Base-by-base conservation (phyloP, 2,113 vertebrate species). In the Barnardius zonarius region DNA sequence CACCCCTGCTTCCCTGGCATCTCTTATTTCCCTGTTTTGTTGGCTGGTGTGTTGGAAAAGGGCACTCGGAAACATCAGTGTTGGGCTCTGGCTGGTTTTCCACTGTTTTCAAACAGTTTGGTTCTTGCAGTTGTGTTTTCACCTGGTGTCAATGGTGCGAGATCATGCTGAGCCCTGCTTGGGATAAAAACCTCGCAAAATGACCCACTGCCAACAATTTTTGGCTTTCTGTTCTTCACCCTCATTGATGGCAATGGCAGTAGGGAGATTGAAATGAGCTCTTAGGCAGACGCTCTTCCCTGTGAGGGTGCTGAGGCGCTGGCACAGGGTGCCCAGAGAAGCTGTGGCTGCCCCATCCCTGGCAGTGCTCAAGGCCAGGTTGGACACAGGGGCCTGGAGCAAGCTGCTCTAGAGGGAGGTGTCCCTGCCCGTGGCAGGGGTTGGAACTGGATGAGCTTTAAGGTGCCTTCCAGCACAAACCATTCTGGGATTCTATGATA, bases 1-100 rank as follows among this genome's bases (percentile, higher is more conserved):
- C n/a, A 2, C 66, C 43, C 13, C 67, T 9, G 51, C 25, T 72
- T 37, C 37, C 39, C 27, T 54, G 31, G 15, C 10, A 1, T 14
- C 2, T 28, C 7, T 3, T 17, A 17, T 41, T 52, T 31, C 62
- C 43, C 61, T 48, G 10, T 6, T 48, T 33, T 63, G 19, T 61
- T 44, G 62, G 31, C n/a, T 39, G 63, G 9, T 76, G 43, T 2
- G 0, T n/a, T 27, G 22, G 43, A 3, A 59, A 39, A 77, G 48
- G n/a, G 31, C 9, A 0, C 20, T 54, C 4, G 8, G 59, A 39
- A 51, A 3, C 1, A 3, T 4, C 20, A 59, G 9, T 16, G 24
- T 28, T 2, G 2, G 43, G 55, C 43, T 59, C 0, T 3, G 17
- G 22, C 22, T 43, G 62, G 12, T 57, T 64, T 64, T 82, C 3